Evolutionary conservation across 2,888 invertebrate genomes (phyloP).

Genomic region (Drosophila macrospina): DNA sequence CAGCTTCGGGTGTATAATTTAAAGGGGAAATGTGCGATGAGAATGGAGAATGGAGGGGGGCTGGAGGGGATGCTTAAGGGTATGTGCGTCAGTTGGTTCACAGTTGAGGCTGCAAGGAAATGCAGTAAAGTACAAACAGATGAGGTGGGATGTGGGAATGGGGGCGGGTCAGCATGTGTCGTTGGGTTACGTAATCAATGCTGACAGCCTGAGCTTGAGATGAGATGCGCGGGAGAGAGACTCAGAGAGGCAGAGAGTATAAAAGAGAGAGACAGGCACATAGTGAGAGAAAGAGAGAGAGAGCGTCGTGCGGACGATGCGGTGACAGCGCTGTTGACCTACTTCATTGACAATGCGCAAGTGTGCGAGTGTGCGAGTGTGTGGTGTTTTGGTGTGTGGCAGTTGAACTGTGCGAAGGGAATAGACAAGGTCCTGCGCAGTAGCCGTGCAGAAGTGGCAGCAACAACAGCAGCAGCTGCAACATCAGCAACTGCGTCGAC

Average conservation of each 20-base stretch:
- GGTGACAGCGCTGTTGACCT: slow-evolving; percentile 70
- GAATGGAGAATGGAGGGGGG: too few relatives aligned
- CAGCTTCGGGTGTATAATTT: not conserved
- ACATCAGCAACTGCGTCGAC: slow-evolving; percentile 19
- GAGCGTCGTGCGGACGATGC: slow-evolving; percentile 28
- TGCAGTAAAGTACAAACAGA: slow-evolving; percentile 61
- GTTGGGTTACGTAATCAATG: slow-evolving; percentile 72
- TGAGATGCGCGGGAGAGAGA: slow-evolving; percentile 43
- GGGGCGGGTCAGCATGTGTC: slow-evolving; percentile 39
- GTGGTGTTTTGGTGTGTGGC: slow-evolving; percentile 12
- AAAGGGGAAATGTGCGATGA: too few relatives aligned
- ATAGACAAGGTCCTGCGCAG: slow-evolving; percentile 76
- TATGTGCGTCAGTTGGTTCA: slow-evolving; percentile 3
- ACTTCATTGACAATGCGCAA: slow-evolving; percentile 69
- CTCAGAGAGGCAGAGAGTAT: slow-evolving; percentile 3
- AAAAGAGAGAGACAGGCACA: not conserved
- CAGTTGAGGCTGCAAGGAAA: slow-evolving; percentile 66
- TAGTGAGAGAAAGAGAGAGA: slow-evolving; percentile 5
- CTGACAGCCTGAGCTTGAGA: slow-evolving; percentile 54
- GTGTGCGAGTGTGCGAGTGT: slow-evolving; percentile 42
- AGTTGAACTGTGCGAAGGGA: slow-evolving; percentile 26
- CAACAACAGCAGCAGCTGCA: slow-evolving; percentile 33
- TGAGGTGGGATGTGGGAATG: not conserved
- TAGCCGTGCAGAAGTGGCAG: slow-evolving; percentile 53
- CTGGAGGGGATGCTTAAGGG: not conserved